phyloP scores from a whole-genome alignment of 2,113 vertebrate species.

The Copsychus sechellarum region DNA sequence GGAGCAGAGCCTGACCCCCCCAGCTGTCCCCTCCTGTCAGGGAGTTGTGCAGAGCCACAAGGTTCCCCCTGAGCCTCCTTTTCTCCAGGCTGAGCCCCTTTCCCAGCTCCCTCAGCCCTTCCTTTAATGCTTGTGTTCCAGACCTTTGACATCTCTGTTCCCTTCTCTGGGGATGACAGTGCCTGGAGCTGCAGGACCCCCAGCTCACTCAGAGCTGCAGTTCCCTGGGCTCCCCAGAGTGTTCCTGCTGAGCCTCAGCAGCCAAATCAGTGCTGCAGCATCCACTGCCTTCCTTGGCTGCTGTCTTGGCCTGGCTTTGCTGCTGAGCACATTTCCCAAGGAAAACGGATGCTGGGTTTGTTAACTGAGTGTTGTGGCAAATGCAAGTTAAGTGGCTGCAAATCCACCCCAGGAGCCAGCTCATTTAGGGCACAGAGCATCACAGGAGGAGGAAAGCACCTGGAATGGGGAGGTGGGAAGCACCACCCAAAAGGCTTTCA shows the following conservation, averaged over 20 bases:
- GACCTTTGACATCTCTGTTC: not conserved
- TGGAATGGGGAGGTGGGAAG: not conserved
- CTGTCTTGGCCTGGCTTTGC: not conserved
- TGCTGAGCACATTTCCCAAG: not conserved
- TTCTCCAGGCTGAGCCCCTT: not conserved
- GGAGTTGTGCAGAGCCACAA: not conserved
- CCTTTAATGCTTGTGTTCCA: not conserved
- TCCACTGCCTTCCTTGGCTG: not conserved
- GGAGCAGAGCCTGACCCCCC: rapidly evolving
- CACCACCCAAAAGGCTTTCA: not conserved
- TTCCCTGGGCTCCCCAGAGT: rapidly evolving
- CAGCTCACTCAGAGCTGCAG: rapidly evolving
- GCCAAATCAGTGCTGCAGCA: not conserved
- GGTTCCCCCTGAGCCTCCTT: not conserved
- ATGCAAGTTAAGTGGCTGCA: not conserved
- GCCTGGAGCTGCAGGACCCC: not conserved
- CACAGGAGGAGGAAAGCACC: rapidly evolving
- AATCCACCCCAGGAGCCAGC: not conserved
- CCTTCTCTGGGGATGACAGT: rapidly evolving
- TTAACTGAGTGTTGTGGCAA: not conserved
- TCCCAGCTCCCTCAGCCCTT: not conserved
- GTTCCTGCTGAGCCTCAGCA: not conserved
- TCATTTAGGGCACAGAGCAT: not conserved
- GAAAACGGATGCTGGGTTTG: not conserved
- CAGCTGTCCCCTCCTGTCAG: rapidly evolving